phyloP scores from a whole-genome alignment of 2,888 invertebrate species.

The Acrocera orbiculus region DNA sequence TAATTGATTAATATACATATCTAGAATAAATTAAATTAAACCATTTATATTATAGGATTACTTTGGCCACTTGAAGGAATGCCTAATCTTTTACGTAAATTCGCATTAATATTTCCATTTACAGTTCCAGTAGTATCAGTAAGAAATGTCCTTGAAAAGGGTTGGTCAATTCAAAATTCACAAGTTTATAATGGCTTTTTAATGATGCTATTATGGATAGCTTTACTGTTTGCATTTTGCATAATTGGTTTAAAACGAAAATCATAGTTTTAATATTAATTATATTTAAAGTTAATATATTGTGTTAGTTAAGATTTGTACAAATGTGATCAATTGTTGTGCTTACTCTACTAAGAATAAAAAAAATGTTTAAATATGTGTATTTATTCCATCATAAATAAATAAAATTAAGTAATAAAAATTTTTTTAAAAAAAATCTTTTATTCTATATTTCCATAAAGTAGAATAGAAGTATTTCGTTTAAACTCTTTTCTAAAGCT shows the following conservation, averaged over 20 bases:
- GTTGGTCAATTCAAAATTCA: slow-evolving; percentile 46
- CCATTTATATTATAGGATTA: slow-evolving; percentile 32
- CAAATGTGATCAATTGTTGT: no score
- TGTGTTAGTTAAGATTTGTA: no score
- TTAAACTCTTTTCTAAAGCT: no score
- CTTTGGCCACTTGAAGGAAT: slow-evolving; percentile 54
- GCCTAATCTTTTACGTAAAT: slow-evolving; percentile 39
- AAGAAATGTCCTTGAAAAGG: slow-evolving; percentile 57
- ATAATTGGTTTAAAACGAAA: slow-evolving; percentile 35
- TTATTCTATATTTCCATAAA: no score
- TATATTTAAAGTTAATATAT: neutral
- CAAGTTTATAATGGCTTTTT: slow-evolving; percentile 59
- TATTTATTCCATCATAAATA: no score
- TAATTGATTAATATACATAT: slow-evolving; percentile 21
- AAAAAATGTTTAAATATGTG: no score
- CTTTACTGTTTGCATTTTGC: slow-evolving; percentile 38
- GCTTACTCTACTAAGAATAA: no score
- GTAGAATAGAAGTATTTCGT: no score
- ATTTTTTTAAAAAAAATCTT: no score
- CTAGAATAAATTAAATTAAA: neutral
- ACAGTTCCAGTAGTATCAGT: slow-evolving; percentile 63
- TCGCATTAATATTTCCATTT: slow-evolving; percentile 55
- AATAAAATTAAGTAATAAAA: no score
- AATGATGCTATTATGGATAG: slow-evolving; percentile 46
- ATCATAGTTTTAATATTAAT: slow-evolving; percentile 20